These are phyloP conservation scores for Brachionus asplanchnoidis DNA, from an alignment of 1,140 invertebrate genomes.

Conservation along the genomic window DNA sequence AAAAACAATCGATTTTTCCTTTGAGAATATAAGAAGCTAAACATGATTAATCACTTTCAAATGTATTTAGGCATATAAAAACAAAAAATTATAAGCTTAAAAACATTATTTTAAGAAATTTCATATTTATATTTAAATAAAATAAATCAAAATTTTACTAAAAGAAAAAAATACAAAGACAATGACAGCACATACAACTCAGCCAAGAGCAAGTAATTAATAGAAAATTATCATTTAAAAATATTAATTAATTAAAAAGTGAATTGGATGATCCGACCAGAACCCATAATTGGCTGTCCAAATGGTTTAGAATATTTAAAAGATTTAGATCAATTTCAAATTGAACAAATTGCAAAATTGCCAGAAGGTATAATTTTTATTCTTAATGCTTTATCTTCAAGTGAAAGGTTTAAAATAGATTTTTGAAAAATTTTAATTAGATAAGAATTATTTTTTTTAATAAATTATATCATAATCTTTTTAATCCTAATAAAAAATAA, in stretches of 20 bases:
- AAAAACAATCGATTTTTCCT: background rate
- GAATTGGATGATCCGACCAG: background rate
- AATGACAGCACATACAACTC: background rate
- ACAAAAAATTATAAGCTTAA: no score
- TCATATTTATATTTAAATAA: no score
- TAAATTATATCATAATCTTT: no score
- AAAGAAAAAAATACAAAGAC: background rate
- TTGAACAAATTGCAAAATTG: background rate
- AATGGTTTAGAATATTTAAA: background rate
- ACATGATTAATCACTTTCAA: background rate
- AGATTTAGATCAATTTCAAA: background rate
- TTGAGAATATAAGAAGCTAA: background rate
- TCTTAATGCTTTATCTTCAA: background rate
- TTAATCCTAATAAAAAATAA: no score
- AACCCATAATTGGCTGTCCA: background rate
- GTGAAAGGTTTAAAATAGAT: no score
- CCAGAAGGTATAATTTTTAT: background rate
- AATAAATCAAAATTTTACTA: background rate
- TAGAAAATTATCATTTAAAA: background rate
- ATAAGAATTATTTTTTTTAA: no score
- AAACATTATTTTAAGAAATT: no score
- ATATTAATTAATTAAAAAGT: background rate
- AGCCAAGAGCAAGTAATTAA: background rate
- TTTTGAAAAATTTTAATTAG: no score
- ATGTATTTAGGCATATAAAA: background rate